A percentile compares a stretch with the other conserved stretches of the same genome.
These are phyloP conservation scores for Xenopus borealis DNA, from an alignment of 2,113 vertebrate species.

Conservation along the genomic window DNA sequence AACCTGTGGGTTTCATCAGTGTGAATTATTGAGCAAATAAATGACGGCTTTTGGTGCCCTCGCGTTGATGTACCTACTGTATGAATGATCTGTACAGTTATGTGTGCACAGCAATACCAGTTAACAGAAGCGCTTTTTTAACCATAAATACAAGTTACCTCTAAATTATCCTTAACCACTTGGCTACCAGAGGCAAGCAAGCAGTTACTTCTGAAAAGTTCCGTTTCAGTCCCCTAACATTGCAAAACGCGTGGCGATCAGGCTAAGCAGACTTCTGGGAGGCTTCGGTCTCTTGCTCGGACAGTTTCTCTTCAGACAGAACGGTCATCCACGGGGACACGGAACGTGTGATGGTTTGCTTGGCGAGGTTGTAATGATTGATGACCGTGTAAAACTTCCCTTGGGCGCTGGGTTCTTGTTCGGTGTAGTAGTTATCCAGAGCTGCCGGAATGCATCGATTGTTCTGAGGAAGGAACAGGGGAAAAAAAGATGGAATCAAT, in stretches of 20 bases:
- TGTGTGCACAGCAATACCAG: conserved; percentile 72
- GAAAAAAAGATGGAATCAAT: background rate
- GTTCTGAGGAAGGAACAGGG: conserved; percentile 70
- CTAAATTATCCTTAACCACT: conserved; percentile 63
- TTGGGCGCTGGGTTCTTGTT: conserved; percentile 79
- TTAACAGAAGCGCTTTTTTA: conserved; percentile 69
- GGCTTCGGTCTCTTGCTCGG: conserved; percentile 88
- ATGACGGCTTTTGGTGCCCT: conserved; percentile 8
- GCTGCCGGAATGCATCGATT: conserved; percentile 88
- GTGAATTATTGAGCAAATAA: conserved; percentile 7
- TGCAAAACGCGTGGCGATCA: conserved; percentile 47
- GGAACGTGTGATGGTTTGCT: conserved; percentile 87
- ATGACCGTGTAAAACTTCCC: conserved; percentile 91
- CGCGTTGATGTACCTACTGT: conserved; percentile 47
- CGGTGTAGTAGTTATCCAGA: conserved; percentile 85
- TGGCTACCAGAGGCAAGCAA: conserved; percentile 19
- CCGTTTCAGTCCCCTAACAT: conserved; percentile 66
- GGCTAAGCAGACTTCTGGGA: conserved; percentile 84
- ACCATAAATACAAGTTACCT: conserved; percentile 75
- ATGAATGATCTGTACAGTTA: conserved; percentile 56
- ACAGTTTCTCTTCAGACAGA: conserved; percentile 90
- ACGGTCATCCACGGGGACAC: conserved; percentile 93
- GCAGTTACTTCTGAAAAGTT: conserved; percentile 55
- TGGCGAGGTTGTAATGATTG: conserved; percentile 93
- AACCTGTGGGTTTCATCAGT: background rate